Percentiles rank a stretch among this genome's conserved stretches.
phyloP scores from a whole-genome alignment of 2,888 invertebrate species.

The Trypoxylon attenuatum region DNA sequence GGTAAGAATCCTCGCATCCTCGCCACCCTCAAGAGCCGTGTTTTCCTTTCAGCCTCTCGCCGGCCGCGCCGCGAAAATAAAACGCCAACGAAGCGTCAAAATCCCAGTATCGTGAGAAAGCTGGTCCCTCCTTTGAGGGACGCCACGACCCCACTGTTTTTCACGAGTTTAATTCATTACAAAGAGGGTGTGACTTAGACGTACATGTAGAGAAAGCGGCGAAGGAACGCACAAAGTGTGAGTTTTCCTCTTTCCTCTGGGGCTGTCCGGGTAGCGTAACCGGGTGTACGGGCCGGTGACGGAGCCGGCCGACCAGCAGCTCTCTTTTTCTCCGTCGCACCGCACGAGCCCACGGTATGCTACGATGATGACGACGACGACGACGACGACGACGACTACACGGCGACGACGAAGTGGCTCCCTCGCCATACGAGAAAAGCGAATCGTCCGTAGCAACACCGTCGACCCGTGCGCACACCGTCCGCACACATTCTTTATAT shows the following conservation, averaged over 20 bases:
- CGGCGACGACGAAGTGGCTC: too few relatives aligned
- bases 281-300: too few relatives aligned
- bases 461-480: constrained; percentile 58
- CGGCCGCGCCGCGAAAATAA: constrained; percentile 16
- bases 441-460: constrained; percentile 55
- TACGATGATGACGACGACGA: too few relatives aligned
- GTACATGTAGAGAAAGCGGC: constrained; percentile 9
- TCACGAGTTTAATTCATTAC: constrained; percentile 52
- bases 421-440: constrained; percentile 17
- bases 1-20: not conserved
- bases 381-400: too few relatives aligned
- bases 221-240: constrained; percentile 31
- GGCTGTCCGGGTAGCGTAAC: too few relatives aligned
- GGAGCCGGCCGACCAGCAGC: too few relatives aligned
- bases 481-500: constrained; percentile 73
- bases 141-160: constrained; percentile 30
- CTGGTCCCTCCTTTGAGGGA: constrained; percentile 31
- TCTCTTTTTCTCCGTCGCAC: not conserved
- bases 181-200: constrained; percentile 50
- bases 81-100: constrained; percentile 16
- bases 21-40: not conserved
- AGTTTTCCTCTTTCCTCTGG: constrained; percentile 11
- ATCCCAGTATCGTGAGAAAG: constrained; percentile 18
- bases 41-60: constrained; percentile 3
- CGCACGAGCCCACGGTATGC: too few relatives aligned